Base-by-base conservation (phyloP, 2,888 invertebrate genomes). In the Callinectes sapidus region DNA sequence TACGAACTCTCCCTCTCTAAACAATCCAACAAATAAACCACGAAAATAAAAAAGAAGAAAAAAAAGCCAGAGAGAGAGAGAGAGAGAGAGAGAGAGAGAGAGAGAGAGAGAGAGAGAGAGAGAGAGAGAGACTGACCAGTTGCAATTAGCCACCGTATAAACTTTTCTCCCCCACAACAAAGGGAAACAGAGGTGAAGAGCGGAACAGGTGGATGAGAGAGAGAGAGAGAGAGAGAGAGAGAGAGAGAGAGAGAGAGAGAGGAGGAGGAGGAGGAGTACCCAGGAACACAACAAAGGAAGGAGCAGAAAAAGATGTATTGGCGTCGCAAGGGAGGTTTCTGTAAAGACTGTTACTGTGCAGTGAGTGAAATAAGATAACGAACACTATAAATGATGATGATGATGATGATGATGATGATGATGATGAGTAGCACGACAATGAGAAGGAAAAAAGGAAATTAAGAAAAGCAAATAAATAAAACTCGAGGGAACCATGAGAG, bases 71-170 rank as follows among this genome's bases (percentile, higher is more conserved):
- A 61, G 61, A 16, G 61, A 61, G 61, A 55, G 85, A 28, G 85
- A 85, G 85, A 87, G 87, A 87, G 87, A 87, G 87, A 87, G 87
- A 87, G 87, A 87, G 87, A 87, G 87, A 87, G 87, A 87, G 87
- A 87, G 87, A 87, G 87, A 87, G 87, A 87, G 87, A 87, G 87
- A 87, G 87, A 87, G 87, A 87, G 87, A 87, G 87, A 87, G 87
- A 87, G 87, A 87, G 87, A 87, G 87, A 87, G 87, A 87, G 87
- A 42, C 23, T 48, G 23, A 42, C 23, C 87, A 23, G 35, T 35
- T 14, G 35, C 13, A 42, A 87, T n/a, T 42, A 42, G n/a, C 48
- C 6, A 14, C 18, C 18, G 87, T 54, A 87, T 39, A 39, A 39
- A 87, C 87, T 48, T 54, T 28, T 28, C 54, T 54, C 42, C 16